phyloP scores from a whole-genome alignment of 92 coral and sea anemone species.

The Paragorgia papillata region DNA sequence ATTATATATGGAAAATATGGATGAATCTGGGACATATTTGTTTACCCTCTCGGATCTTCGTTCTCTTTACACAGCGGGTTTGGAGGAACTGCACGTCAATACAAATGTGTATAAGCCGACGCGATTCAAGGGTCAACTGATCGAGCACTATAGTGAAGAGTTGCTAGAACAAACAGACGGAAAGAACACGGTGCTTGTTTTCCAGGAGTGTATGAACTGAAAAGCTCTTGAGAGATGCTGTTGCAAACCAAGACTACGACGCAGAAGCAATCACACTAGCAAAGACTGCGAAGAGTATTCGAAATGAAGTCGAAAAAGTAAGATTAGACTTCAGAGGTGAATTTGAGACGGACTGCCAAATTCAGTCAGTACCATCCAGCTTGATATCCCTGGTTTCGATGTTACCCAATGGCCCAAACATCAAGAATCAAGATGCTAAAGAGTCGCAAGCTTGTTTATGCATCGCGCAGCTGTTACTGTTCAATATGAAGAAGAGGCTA shows the following conservation, averaged over 20 bases:
- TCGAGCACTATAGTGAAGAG: conserved; percentile 22
- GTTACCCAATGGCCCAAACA: not conserved
- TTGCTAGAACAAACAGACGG: conserved; percentile 34
- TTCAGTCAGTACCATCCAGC: not conserved
- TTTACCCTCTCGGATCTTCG: not conserved
- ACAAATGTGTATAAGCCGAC: conserved; percentile 41
- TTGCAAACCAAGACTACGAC: conserved; percentile 41
- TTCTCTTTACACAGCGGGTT: not conserved
- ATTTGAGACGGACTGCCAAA: not conserved
- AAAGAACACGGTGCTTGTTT: not conserved
- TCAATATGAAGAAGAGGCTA: not conserved
- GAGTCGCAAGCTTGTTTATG: conserved; percentile 24
- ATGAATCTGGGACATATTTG: not conserved
- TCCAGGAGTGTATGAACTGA: conserved; percentile 34
- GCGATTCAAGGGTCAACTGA: conserved; percentile 47
- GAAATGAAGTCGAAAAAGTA: not conserved
- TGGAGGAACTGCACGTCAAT: conserved; percentile 48
- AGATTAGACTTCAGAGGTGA: not conserved
- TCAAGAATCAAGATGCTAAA: conserved; percentile 15
- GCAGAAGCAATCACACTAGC: conserved; percentile 52
- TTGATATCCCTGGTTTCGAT: not conserved
- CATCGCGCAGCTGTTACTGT: conserved; percentile 9
- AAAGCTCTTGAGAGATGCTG: conserved; percentile 45
- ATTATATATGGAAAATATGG: not conserved
- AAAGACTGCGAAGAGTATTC: not conserved